phyloP scores from a whole-genome alignment of 1,140 invertebrate genomes.

The Neodiprion virginianus region DNA sequence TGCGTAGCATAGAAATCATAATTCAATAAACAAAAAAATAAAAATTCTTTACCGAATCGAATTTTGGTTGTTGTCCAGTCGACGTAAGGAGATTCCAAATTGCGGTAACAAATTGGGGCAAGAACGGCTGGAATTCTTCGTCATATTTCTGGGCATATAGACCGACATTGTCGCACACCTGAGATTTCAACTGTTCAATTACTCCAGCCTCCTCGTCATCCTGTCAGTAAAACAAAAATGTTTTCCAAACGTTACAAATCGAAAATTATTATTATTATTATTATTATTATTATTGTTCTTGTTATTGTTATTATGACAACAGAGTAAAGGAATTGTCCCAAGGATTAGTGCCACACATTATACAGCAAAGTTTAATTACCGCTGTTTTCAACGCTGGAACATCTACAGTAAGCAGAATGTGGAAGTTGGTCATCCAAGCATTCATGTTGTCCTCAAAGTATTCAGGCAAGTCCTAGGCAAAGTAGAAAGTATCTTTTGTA shows the following conservation, averaged over 20 bases:
- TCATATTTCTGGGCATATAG: conserved; percentile 98
- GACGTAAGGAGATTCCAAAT: conserved; percentile 90
- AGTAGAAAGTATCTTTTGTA: conserved; percentile 23
- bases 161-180: conserved; percentile 94
- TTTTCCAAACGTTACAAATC: too few species aligned
- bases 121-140: conserved; percentile 91
- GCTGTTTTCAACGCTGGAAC: conserved; percentile 74
- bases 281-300: not conserved
- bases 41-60: conserved; percentile 78
- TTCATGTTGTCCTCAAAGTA: conserved; percentile 98
- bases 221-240: conserved; percentile 54
- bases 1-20: conserved; percentile 5
- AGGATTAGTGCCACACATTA: not conserved
- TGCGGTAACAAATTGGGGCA: conserved; percentile 89
- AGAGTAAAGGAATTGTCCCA: conserved; percentile 8
- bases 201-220: conserved; percentile 90
- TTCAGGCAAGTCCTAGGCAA: conserved; percentile 88
- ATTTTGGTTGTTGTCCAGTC: conserved; percentile 87
- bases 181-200: conserved; percentile 89
- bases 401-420: conserved; percentile 79
- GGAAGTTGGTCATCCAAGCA: conserved; percentile 92
- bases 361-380: conserved; percentile 58
- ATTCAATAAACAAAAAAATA: conserved; percentile 10
- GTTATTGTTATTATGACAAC: conserved; percentile 7
- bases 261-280: too few species aligned